Percentiles rank a stretch among this genome's conserved stretches.
phyloP scores from a whole-genome alignment of 2,888 invertebrate species.

The Acanthopleura granulata region DNA sequence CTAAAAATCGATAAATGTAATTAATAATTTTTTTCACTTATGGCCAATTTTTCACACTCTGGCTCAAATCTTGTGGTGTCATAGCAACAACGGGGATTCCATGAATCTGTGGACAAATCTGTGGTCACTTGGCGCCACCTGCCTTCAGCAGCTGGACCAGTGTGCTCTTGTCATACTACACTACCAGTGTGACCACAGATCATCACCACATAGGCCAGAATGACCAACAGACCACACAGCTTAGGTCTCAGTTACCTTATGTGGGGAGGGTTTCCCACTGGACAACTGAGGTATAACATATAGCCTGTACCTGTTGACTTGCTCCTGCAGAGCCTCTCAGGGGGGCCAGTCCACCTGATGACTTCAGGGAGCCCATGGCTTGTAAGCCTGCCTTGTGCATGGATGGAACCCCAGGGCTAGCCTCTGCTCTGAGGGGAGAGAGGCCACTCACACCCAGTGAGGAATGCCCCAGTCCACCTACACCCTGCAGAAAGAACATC shows the following conservation, averaged over 20 bases:
- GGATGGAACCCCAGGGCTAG: conserved; percentile 53
- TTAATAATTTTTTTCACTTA: too few species aligned
- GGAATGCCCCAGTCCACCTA: neutral
- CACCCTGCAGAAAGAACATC: neutral
- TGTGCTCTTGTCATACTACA: neutral
- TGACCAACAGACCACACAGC: neutral
- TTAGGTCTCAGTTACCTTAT: neutral
- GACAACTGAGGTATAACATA: conserved; percentile 9
- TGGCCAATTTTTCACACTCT: too few species aligned
- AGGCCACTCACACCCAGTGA: conserved; percentile 21
- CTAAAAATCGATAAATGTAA: too few species aligned
- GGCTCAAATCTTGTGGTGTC: too few species aligned
- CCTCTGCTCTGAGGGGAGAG: conserved; percentile 52
- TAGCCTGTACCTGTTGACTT: conserved; percentile 41
- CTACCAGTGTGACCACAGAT: too few species aligned
- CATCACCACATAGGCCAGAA: too few species aligned
- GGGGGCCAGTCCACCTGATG: conserved; percentile 38
- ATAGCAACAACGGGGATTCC: too few species aligned
- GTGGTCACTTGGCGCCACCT: too few species aligned
- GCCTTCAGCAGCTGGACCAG: too few species aligned
- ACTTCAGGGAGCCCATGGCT: neutral
- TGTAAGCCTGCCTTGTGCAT: conserved; percentile 41
- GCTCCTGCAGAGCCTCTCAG: conserved; percentile 43
- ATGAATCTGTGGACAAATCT: too few species aligned
- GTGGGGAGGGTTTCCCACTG: too few species aligned